Evolutionary conservation across 2,797 vertebrate species (phyloP).

Genomic region (Ceryle rudis): DNA sequence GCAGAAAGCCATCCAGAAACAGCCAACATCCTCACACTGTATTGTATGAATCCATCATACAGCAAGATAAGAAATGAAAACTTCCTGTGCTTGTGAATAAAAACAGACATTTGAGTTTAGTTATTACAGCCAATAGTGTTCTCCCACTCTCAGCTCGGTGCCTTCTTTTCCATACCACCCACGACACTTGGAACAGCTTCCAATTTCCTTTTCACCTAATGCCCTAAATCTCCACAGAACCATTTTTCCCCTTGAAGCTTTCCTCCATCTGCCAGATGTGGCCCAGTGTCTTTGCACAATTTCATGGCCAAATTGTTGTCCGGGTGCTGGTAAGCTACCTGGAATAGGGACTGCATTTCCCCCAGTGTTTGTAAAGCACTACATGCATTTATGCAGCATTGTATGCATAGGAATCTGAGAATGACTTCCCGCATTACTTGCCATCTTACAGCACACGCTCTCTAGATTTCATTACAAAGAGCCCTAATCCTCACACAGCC

Average conservation of each 20-base stretch:
- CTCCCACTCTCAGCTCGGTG: not conserved
- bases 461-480: slow-evolving; percentile 33
- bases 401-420: not conserved
- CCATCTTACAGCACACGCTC: not conserved
- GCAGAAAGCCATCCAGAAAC: not conserved
- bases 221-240: slow-evolving; percentile 18
- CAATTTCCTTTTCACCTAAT: slow-evolving; percentile 45
- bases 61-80: not conserved
- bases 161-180: slow-evolving; percentile 18
- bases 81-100: not conserved
- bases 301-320: not conserved
- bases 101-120: not conserved
- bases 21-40: not conserved
- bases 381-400: not conserved
- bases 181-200: slow-evolving; percentile 6
- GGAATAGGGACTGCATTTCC: not conserved
- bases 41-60: not conserved
- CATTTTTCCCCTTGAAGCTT: not conserved
- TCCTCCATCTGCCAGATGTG: not conserved
- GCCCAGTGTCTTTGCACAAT: not conserved
- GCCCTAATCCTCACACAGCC: slow-evolving; percentile 32
- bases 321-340: not conserved
- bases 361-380: not conserved
- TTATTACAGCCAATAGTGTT: not conserved
- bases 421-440: not conserved